These are phyloP conservation scores for Onychomys arenicola DNA, from an alignment of 2,797 vertebrate genomes.

Conservation along the genomic window DNA sequence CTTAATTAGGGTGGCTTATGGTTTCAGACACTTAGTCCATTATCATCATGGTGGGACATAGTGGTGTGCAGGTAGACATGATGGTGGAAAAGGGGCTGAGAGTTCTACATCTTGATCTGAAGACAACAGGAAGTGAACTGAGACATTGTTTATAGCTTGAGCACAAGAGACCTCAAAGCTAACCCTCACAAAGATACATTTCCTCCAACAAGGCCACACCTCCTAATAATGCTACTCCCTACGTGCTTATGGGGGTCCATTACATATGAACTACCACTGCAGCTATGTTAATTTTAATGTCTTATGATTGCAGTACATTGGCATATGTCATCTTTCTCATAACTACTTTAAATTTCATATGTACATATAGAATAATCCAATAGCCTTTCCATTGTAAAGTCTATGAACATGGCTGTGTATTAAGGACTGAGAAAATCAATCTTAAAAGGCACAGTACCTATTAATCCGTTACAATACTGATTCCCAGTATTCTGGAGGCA, in stretches of 20 bases:
- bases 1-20: not conserved
- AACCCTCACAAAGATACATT: not conserved
- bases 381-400: not conserved
- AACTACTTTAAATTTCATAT: slow-evolving; percentile 38
- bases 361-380: not conserved
- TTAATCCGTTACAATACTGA: not conserved
- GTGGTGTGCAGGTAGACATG: not conserved
- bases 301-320: not conserved
- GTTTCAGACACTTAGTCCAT: not conserved
- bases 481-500: not conserved
- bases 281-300: not conserved
- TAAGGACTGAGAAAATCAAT: not conserved
- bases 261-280: not conserved
- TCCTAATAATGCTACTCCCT: not conserved
- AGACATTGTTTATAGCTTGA: not conserved
- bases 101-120: not conserved
- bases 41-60: not conserved
- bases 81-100: not conserved
- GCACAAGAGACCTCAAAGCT: not conserved
- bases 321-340: not conserved
- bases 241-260: not conserved
- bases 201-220: not conserved
- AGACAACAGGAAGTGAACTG: not conserved
- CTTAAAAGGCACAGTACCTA: not conserved
- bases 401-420: not conserved